Evolutionary conservation across 1,140 invertebrate species (phyloP).

Genomic region (Ericerus pela): DNA sequence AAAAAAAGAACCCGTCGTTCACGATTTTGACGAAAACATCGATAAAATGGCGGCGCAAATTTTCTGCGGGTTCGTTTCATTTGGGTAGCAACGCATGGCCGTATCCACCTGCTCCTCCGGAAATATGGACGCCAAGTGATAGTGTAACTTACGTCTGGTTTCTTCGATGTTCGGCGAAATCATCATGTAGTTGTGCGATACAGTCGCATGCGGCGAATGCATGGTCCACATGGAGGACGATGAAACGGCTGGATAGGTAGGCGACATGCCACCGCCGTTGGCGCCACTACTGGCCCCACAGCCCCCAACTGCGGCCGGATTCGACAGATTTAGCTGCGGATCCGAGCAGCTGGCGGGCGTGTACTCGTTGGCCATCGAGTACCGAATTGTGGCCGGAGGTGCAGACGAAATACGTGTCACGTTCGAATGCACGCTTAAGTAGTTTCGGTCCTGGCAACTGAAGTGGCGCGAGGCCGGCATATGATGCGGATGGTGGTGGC

Average conservation of each 20-base stretch:
- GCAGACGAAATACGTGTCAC: constrained; percentile 64
- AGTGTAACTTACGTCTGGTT: constrained; percentile 56
- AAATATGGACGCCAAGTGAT: constrained; percentile 72
- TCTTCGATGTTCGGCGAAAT: constrained; percentile 32
- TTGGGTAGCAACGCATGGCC: constrained; percentile 69
- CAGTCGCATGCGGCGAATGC: no score
- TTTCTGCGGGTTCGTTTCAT: constrained; percentile 71
- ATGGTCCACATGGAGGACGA: no score
- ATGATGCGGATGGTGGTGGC: no score
- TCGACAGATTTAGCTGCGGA: constrained; percentile 20
- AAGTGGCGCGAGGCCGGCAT: constrained; percentile 26
- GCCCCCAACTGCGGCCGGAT: background rate
- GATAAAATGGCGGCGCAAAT: constrained; percentile 73
- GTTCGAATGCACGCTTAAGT: constrained; percentile 24
- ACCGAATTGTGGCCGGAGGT: constrained; percentile 45
- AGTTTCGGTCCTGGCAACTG: constrained; percentile 18
- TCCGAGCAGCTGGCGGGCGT: constrained; percentile 22
- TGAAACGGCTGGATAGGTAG: constrained; percentile 15
- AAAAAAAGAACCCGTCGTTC: no score
- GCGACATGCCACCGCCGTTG: constrained; percentile 13
- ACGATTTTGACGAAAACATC: constrained; percentile 40
- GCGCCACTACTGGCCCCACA: background rate
- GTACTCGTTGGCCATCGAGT: constrained; percentile 26
- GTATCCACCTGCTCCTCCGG: constrained; percentile 71
- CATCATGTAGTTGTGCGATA: no score